Conservation (phyloP, 2,113 vertebrate species). For the Gobius niger region DNA sequence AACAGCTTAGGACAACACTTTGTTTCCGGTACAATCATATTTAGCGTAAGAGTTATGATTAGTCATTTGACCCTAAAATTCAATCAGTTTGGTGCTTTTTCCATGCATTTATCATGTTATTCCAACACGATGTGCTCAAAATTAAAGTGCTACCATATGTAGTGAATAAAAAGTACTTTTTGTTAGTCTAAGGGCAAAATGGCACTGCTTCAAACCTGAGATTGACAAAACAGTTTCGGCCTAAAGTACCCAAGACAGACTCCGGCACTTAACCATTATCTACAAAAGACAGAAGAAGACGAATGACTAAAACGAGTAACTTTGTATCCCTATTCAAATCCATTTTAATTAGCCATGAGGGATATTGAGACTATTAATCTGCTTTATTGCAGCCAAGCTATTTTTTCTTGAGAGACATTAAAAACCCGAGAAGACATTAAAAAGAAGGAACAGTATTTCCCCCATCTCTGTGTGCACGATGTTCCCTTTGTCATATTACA, state of each 20-base stretch:
- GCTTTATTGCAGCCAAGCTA: constrained; percentile 3
- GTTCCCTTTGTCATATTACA: constrained; percentile 41
- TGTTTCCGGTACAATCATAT: too few relatives aligned
- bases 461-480: constrained; percentile 26
- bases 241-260: neutral
- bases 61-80: too few relatives aligned
- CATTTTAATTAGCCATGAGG: constrained; percentile 15
- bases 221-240: neutral
- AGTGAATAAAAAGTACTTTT: too few relatives aligned
- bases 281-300: neutral
- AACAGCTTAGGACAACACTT: too few relatives aligned
- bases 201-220: neutral
- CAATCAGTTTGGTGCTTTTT: too few relatives aligned
- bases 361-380: neutral
- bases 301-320: neutral
- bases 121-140: too few relatives aligned
- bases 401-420: constrained; percentile 18
- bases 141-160: too few relatives aligned
- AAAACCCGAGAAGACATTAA: constrained; percentile 13
- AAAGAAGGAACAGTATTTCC: constrained; percentile 25
- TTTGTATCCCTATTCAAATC: constrained; percentile 2
- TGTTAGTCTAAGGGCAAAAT: too few relatives aligned
- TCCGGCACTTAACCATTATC: neutral
- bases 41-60: too few relatives aligned
- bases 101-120: too few relatives aligned